Base-by-base conservation (phyloP, 2,797 vertebrate genomes). In the Tenualosa thibaudeaui region DNA sequence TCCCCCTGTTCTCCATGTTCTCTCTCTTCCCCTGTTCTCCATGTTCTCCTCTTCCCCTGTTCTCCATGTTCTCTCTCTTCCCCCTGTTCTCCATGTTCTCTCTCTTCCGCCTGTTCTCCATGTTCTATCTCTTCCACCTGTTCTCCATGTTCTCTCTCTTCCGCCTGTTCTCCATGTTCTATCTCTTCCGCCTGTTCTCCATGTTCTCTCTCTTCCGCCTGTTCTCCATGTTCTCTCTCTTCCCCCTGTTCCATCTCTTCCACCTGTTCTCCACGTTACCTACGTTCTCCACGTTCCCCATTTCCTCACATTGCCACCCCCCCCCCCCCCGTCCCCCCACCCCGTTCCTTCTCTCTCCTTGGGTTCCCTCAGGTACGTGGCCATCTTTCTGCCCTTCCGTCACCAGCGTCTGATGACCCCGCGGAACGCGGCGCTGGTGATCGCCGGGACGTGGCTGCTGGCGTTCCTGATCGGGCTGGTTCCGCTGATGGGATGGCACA, bases 401-500 rank as follows among this genome's bases (percentile, higher is more conserved):
- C 96, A 96, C 91, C 91, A 90, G 31, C 86, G 82, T 8, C 89
- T 95, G 82, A 94, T 96, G 93, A 95, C 95, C 0, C 85, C 94
- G 1, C 91, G 93, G 9, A 95, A 94, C 10, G 93, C 95, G 0
- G 22, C 88, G 19, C 87, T 95, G 31, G 90, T 94, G 75, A 95
- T 96, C 84, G 81, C 95, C 15, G 4, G 88, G 46, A 95, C 92
- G 0, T 96, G 95, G 94, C 85, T 95, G 15, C 88, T 92, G 84
- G 89, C 94, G 0, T 93, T 94, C 82, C 89, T 95, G 65, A 91
- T 94, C 9, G 94, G 93, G 24, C 88, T 95, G 5, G 90, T 94
- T 87, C 95, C 94, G 17, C 84, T 96, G 54, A 95, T 96, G 96
- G 95, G 95, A 60, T 96, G 96, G 96, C 92, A 96, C 89, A 94